Base-by-base conservation (phyloP, 2,113 vertebrate genomes). In the Passer domesticus region DNA sequence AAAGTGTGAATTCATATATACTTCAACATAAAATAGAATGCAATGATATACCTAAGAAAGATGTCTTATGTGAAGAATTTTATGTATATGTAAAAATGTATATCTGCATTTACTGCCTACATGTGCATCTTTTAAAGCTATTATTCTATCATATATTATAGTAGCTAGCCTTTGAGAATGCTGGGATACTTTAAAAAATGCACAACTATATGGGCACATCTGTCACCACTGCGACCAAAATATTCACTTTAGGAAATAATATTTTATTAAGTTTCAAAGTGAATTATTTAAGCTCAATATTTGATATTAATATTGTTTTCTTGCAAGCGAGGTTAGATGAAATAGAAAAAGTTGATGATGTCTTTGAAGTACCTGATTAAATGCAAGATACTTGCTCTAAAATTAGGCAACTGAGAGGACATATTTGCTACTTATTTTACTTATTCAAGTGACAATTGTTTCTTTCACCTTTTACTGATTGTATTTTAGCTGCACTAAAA, bases 321-420 rank as follows among this genome's bases (percentile, higher is more conserved):
- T 97, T 97, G 80, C 96, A 97, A 96, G 94, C 91, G 94, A 94
- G 31, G 8, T 44, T 92, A 87, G 88, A 97, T 96, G 97, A 92
- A 94, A 96, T 88, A 97, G 96, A 95, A 98, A 97, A 98, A 97
- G 81, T 43, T 94, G 72, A 93, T 94, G 82, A 85, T 63, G 68
- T 92, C 97, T 99, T 98, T 98, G 97, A 98, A 98, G 97, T 98
- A 62, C 79, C 80, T 95, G 98, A 98, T 98, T 96, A 98, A 91
- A 98, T 96, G 64, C 83, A 94, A 96, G 92, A 83, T 91, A 91
- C 56, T 94, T 96, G 86, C 83, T 96, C 92, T 44, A 95, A 83
- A 94, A 69, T 90, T 92, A 90, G 94, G 89, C 76, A 93, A 79
- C 6, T 66, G 10, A 96, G 83, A 91, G 86, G 60, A 95, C 22